These are phyloP conservation scores for Atlantisia rogersi DNA, from an alignment of 2,113 vertebrate genomes.

Conservation along the genomic window DNA sequence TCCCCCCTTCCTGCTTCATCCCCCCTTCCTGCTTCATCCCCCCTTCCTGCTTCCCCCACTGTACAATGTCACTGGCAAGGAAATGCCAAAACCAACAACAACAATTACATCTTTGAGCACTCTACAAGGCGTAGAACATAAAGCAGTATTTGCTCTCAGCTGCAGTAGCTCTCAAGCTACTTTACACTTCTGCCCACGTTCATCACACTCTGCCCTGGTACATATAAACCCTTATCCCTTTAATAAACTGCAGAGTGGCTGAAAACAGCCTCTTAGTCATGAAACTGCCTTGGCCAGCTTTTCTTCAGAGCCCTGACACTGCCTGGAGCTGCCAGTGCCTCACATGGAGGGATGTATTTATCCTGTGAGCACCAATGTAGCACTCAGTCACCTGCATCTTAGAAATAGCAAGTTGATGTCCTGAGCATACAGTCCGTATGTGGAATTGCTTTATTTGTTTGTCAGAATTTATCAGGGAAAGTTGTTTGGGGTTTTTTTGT, in stretches of 20 bases:
- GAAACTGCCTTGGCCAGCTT: not conserved
- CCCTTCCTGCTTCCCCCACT: not conserved
- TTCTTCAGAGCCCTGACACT: not conserved
- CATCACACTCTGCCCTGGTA: not conserved
- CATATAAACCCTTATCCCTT: not conserved
- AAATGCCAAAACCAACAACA: constrained; percentile 1
- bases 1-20: too few species aligned
- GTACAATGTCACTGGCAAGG: not conserved
- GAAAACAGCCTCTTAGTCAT: not conserved
- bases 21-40: too few species aligned
- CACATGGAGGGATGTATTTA: not conserved
- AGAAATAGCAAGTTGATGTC: not conserved
- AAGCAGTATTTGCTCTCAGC: not conserved
- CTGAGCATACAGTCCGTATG: not conserved
- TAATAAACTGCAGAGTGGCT: not conserved
- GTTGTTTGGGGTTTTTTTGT: not conserved
- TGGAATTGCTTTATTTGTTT: not conserved
- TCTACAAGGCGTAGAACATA: not conserved
- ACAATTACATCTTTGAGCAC: not conserved
- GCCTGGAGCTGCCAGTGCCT: not conserved
- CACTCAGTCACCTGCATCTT: not conserved
- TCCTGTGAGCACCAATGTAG: not conserved
- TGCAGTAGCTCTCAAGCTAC: not conserved
- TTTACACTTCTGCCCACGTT: not conserved
- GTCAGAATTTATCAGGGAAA: not conserved